Percentiles rank a stretch among this genome's conserved stretches.
Evolutionary conservation across 2,797 vertebrate genomes (phyloP).

Genomic region (Monodelphis domestica): DNA sequence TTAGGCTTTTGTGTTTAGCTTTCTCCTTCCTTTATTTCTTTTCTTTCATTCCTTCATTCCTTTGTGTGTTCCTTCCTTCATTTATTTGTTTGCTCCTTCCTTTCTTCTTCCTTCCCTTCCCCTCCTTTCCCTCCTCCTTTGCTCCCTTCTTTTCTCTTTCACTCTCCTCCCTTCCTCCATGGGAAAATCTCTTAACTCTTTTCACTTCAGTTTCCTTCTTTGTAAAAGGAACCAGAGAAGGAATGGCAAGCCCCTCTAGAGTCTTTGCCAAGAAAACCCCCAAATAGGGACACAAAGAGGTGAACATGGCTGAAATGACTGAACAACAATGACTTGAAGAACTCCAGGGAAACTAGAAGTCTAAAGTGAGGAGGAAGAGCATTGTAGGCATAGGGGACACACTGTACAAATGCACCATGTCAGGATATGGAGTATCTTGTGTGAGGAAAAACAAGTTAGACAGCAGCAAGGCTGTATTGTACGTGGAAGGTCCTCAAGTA

Average conservation of each 20-base stretch:
- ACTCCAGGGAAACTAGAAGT: background rate
- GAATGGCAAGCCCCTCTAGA: no score
- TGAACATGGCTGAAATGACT: no score
- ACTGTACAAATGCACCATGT: background rate
- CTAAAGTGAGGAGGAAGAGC: background rate
- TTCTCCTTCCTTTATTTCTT: slow-evolving; percentile 21
- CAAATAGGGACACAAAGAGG: no score
- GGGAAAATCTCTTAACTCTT: no score
- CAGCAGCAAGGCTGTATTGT: background rate
- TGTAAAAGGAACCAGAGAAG: no score
- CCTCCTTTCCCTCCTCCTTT: background rate
- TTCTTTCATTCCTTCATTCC: no score
- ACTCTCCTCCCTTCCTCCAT: background rate
- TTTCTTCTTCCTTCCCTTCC: background rate
- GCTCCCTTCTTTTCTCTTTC: background rate
- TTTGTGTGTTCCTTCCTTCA: no score
- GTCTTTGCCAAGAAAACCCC: no score
- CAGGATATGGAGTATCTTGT: background rate
- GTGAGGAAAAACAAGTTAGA: background rate
- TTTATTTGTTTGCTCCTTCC: background rate
- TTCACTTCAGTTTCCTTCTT: no score
- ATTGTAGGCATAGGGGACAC: background rate
- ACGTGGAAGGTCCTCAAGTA: background rate
- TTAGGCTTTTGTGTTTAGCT: slow-evolving; percentile 30
- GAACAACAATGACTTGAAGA: no score